Evolutionary conservation across 2,113 vertebrate genomes (phyloP), one percentile per base, ranked within the genome.

Genomic region (Periophthalmodon schlosseri): DNA sequence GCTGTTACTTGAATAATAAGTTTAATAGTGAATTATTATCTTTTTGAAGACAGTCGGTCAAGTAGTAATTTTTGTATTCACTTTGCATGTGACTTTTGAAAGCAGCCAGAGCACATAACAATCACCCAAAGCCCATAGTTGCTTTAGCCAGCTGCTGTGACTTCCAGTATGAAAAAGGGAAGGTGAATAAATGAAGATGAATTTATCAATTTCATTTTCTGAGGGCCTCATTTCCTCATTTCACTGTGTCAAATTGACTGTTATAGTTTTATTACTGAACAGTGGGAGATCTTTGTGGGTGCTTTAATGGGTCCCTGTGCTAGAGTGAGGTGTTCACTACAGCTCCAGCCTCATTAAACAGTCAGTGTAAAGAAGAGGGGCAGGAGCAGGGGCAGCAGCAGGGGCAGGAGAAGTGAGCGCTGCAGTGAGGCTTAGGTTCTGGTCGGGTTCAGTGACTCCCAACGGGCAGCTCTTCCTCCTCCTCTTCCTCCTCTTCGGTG

Each of bases 361-460:
- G 76, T 79, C 20, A 14, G 72, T 52, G 70, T 65, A 81, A 74
- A 76, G 73, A 68, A 61, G 69, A 63, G 47, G 47, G 12, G 47
- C 21, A 24, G 11, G 7, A 23, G 39, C 39, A 44, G 39, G 28
- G 39, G 8, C 39, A 44, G 39, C 21, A 24, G 9, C 21, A 21
- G 4, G 21, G 56, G 39, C 39, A 44, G 64, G 16, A 75, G 80
- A 73, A 74, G 69, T 1, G 15, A 76, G 68, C 87, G 81, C 88
- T 84, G 87, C 87, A 74, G 82, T 56, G 79, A 70, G 86, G 70
- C 64, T 91, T 87, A 81, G 83, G 80, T 81, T 73, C 83, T 83
- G 77, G 88, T 89, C 81, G 80, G 78, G 84, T 91, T 91, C 87
- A 86, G 82, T 60, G 86, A 75, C 75, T 87, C 89, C 88, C 87